Base-by-base conservation (phyloP, 2,113 vertebrate genomes). In the Lagenorhynchus albirostris region DNA sequence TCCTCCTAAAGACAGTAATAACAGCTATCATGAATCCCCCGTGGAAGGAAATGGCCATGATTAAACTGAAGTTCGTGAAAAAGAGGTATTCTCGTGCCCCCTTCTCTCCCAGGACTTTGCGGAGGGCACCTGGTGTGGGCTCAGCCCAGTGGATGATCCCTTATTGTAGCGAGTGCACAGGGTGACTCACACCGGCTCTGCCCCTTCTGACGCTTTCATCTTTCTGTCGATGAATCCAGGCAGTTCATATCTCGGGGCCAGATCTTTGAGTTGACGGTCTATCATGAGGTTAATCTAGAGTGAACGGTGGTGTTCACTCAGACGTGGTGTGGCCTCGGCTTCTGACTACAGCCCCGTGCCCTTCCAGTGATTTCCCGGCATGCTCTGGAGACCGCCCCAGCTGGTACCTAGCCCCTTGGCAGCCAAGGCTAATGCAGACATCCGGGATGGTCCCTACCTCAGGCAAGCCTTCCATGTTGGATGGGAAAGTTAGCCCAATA, bases 241-340 rank as follows among this genome's bases (percentile, higher is more conserved):
- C 1, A 44, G 58, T 67, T 92, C 73, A 62, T 33, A 38, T 63
- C 47, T 41, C 58, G 87, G 71, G 60, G 36, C 65, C 65, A 23
- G 41, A 90, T 90, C 68, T 91, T 84, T 79, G 71, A 94, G n/a
- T 65, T 91, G 44, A 25, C 17, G 14, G 25, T 68, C 81, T 92
- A 18, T 95, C 65, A 29, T 65, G 76, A 97, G 62, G 82, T 89
- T 89, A 92, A 36, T 92, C 89, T 97, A 29, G 71, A 93, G 83
- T 26, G 23, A 84, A 0, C 93, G 25, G 74, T 91, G 65, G 58
- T 97, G n/a, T 79, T 80, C 77, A 62, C 84, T 55, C 47, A 95
- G 41, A 41, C 76, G 21, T 23, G 33, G 44, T 91, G 31, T 94
- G 93, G n/a, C 5, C 1, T 82, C 8, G 0, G 36, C 38, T 44